These are phyloP conservation scores for Myotis vivesi DNA, from an alignment of 2,797 vertebrate genomes.

Conservation along the genomic window DNA sequence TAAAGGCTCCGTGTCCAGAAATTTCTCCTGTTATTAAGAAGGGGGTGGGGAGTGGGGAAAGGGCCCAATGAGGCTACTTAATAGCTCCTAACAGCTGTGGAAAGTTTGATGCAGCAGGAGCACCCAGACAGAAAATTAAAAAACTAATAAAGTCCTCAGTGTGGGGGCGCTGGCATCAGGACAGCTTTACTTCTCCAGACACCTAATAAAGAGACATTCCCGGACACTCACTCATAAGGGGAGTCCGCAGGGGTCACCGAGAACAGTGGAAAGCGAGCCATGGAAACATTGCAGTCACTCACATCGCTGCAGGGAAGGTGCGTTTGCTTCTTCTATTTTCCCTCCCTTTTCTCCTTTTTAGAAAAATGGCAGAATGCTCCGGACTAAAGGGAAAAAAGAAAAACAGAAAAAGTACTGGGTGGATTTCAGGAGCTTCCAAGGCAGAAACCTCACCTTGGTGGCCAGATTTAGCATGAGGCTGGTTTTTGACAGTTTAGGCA, in stretches of 20 bases:
- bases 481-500: not conserved
- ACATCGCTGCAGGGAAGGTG: constrained; percentile 48
- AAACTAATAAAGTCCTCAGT: constrained; percentile 88
- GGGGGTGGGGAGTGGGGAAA: constrained; percentile 36
- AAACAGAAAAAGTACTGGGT: not conserved
- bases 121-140: constrained; percentile 89
- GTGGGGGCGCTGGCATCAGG: constrained; percentile 86
- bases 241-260: constrained; percentile 83
- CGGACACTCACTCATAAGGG: constrained; percentile 87
- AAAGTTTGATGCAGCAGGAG: constrained; percentile 86
- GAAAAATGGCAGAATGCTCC: constrained; percentile 24
- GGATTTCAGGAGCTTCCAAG: not conserved
- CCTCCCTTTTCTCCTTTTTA: not conserved
- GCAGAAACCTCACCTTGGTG: not conserved
- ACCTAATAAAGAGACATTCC: constrained; percentile 90
- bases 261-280: constrained; percentile 81
- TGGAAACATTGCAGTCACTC: constrained; percentile 81
- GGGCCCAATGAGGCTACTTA: constrained; percentile 71
- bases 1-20: constrained; percentile 59
- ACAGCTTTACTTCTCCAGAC: constrained; percentile 85
- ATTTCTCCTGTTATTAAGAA: constrained; percentile 56
- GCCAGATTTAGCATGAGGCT: not conserved
- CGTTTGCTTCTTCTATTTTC: not conserved
- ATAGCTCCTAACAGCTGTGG: constrained; percentile 85
- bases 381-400: not conserved